phyloP scores from a whole-genome alignment of 2,797 vertebrate species.

The Triplophysa bombifrons region DNA sequence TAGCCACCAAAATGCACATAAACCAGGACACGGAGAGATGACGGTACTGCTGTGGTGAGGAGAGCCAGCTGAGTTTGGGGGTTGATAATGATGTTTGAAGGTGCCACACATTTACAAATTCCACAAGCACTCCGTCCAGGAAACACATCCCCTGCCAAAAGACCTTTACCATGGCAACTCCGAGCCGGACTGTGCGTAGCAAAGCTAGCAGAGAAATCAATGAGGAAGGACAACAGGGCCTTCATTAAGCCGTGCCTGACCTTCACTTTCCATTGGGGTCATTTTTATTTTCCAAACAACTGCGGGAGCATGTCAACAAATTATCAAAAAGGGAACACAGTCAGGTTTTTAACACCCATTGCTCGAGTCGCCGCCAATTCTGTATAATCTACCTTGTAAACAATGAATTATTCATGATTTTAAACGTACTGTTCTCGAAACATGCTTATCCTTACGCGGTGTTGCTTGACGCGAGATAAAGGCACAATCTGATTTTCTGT shows the following conservation, averaged over 20 bases:
- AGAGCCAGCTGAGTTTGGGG: conserved; percentile 4
- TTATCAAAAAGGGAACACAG: conserved; percentile 65
- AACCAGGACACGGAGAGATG: conserved; percentile 21
- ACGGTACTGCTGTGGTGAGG: background rate
- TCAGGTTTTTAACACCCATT: conserved; percentile 67
- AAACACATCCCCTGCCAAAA: conserved; percentile 57
- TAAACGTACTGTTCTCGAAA: conserved; percentile 52
- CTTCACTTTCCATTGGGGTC: conserved; percentile 69
- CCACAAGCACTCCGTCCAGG: conserved; percentile 54
- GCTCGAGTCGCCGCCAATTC: conserved; percentile 57
- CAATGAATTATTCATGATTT: conserved; percentile 74
- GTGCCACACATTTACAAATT: conserved; percentile 60
- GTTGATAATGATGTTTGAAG: conserved; percentile 59
- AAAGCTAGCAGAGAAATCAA: conserved; percentile 67
- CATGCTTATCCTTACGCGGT: conserved; percentile 40
- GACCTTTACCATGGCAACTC: conserved; percentile 63
- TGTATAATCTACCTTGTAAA: conserved; percentile 67
- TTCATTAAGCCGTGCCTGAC: conserved; percentile 74
- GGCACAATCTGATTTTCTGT: conserved; percentile 38
- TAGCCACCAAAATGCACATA: conserved; percentile 21
- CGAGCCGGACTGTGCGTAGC: conserved; percentile 51
- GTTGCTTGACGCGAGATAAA: conserved; percentile 40
- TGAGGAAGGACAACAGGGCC: conserved; percentile 62
- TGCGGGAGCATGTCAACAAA: conserved; percentile 73
- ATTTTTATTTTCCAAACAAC: conserved; percentile 71